Base-by-base conservation (phyloP, 2,113 vertebrate species). In the Bos javanicus region DNA sequence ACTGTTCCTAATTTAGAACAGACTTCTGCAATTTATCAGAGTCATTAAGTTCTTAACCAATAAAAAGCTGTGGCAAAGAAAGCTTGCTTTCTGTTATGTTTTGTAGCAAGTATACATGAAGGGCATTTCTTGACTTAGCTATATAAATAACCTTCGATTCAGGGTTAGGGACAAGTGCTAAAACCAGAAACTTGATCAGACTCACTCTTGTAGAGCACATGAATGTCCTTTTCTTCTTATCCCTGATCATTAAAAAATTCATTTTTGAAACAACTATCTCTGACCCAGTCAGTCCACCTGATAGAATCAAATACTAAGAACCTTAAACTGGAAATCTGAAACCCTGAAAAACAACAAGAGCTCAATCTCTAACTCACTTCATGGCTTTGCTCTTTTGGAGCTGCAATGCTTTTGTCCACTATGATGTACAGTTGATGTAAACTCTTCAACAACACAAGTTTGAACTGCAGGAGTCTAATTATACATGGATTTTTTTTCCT, bases 1-100 rank as follows among this genome's bases (percentile, higher is more conserved):
- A 80, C 30, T 84, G n/a, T 67, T 80, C 54, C 43, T 92, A 95
- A 67, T 64, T 96, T 94, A 92, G 54, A 92, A 94, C 0, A 95
- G 48, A 97, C 88, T 84, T 82, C 81, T 86, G 28, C 74, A 82
- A 94, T 57, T 87, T 86, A 71, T 57, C 59, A 94, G 56, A 92
- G 83, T 76, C 56, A 90, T 6, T 71, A 46, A 12, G 28, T 86
- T 88, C 83, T 78, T 96, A 98, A 90, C 17, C 50, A 96, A 94
- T 43, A 71, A 82, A 96, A 71, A 86, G 95, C 71, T 50, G 8
- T 57, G 43, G n/a, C 59, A 93, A 91, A 82, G 16, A 87, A 84
- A 74, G 39, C 23, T n/a, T 95, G 23, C 26, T 86, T 95, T 93
- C 33, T 91, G 62, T 81, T 83, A 52, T 11, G 17, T 60, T 57